Evolutionary conservation across 2,113 vertebrate genomes (phyloP).

Genomic region (Sciurus niger): DNA sequence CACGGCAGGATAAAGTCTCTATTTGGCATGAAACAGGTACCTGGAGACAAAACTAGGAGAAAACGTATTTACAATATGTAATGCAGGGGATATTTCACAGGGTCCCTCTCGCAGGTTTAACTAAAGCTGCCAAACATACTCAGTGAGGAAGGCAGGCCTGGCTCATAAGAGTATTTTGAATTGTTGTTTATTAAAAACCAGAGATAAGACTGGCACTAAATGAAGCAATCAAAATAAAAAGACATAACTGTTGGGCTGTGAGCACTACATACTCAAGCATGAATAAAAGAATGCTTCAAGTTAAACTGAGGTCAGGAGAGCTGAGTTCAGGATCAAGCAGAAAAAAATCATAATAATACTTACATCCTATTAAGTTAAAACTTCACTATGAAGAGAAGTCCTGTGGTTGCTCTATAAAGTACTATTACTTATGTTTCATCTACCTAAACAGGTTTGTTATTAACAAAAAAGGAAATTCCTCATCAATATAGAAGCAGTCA

Average conservation of each 20-base stretch:
- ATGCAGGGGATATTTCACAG: background rate
- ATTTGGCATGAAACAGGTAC: background rate
- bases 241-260: background rate
- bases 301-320: background rate
- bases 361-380: constrained; percentile 14
- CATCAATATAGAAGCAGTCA: background rate
- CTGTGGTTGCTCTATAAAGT: background rate
- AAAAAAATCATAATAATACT: background rate
- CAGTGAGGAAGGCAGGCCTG: background rate
- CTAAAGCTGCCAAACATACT: background rate
- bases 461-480: constrained; percentile 18
- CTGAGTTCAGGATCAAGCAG: background rate
- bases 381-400: background rate
- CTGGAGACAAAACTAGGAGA: background rate
- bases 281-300: background rate
- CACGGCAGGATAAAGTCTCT: background rate
- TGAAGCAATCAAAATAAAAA: constrained; percentile 53
- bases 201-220: background rate
- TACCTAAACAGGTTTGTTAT: constrained; percentile 54
- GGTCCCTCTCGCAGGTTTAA: background rate
- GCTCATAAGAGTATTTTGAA: background rate
- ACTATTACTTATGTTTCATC: background rate
- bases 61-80: background rate
- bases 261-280: constrained; percentile 16
- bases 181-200: constrained; percentile 27